Percentiles rank a stretch among this genome's conserved stretches.
phyloP scores from a whole-genome alignment of 2,113 vertebrate species.

The Strix aluco region DNA sequence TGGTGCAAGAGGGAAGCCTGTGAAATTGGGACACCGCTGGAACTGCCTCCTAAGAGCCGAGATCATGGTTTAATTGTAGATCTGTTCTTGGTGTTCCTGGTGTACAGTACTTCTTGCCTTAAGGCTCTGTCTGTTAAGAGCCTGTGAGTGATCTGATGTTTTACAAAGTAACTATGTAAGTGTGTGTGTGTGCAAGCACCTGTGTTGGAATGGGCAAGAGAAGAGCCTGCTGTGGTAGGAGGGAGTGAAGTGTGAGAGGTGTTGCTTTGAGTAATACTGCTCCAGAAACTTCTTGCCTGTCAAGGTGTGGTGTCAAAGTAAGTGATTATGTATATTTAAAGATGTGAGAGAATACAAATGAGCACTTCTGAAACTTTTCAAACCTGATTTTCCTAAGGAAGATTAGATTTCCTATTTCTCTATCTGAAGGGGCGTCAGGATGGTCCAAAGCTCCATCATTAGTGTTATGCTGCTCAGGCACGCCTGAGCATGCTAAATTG shows the following conservation, averaged over 20 bases:
- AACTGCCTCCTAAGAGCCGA: not conserved
- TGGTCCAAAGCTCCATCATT: not conserved
- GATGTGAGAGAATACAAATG: not conserved
- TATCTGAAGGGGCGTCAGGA: not conserved
- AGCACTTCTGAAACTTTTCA: not conserved
- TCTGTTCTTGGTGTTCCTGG: not conserved
- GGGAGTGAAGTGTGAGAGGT: not conserved
- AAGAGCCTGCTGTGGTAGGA: not conserved
- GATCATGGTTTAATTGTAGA: not conserved
- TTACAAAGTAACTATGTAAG: not conserved
- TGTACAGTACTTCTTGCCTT: not conserved
- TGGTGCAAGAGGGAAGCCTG: not conserved
- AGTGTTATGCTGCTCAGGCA: not conserved
- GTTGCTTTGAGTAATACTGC: not conserved
- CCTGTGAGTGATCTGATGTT: fast-evolving
- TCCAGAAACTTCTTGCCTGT: not conserved
- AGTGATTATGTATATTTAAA: not conserved
- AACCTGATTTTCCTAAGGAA: not conserved
- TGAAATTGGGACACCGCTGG: not conserved
- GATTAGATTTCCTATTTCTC: not conserved
- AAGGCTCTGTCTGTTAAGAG: not conserved
- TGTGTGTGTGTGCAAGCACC: not conserved
- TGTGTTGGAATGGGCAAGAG: not conserved
- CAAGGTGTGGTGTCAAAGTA: not conserved
- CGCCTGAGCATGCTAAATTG: not conserved